Percentiles rank a stretch among this genome's conserved stretches.
These are phyloP conservation scores for Schizopygopsis pylzovi DNA, from an alignment of 2,797 vertebrate species.

Conservation along the genomic window DNA sequence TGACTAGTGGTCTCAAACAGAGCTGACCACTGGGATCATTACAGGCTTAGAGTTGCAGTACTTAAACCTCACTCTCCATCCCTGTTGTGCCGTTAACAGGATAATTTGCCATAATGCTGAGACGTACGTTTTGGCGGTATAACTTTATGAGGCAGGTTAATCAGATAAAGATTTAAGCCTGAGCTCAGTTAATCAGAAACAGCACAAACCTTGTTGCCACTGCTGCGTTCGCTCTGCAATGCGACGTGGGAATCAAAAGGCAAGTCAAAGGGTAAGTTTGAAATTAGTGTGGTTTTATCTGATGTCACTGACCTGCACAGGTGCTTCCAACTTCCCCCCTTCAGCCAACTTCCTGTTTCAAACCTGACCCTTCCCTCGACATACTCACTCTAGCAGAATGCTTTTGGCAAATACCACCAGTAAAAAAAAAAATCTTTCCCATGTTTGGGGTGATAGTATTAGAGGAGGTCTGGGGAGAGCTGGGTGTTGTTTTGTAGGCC, in stretches of 20 bases:
- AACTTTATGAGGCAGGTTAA: conserved; percentile 78
- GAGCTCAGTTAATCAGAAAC: conserved; percentile 86
- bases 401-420: background rate
- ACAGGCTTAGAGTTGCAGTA: conserved; percentile 73
- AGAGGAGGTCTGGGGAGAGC: conserved; percentile 61
- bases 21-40: conserved; percentile 74
- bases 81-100: conserved; percentile 85
- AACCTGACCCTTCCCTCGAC: conserved; percentile 23
- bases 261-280: conserved; percentile 86
- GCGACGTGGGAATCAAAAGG: conserved; percentile 79
- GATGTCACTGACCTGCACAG: conserved; percentile 87
- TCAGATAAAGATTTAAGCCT: conserved; percentile 87
- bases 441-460: conserved; percentile 71
- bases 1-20: conserved; percentile 67
- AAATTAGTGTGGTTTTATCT: conserved; percentile 92
- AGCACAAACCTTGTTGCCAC: conserved; percentile 79
- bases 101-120: conserved; percentile 89
- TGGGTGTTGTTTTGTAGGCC: conserved; percentile 74
- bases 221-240: conserved; percentile 63
- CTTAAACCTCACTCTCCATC: conserved; percentile 75
- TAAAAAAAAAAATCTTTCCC: background rate
- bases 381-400: background rate
- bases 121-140: conserved; percentile 83
- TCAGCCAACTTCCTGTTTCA: conserved; percentile 81
- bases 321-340: conserved; percentile 82